Percentiles rank a stretch among this genome's conserved stretches.
phyloP scores from a whole-genome alignment of 1,140 invertebrate species.

The Mamestra configurata region DNA sequence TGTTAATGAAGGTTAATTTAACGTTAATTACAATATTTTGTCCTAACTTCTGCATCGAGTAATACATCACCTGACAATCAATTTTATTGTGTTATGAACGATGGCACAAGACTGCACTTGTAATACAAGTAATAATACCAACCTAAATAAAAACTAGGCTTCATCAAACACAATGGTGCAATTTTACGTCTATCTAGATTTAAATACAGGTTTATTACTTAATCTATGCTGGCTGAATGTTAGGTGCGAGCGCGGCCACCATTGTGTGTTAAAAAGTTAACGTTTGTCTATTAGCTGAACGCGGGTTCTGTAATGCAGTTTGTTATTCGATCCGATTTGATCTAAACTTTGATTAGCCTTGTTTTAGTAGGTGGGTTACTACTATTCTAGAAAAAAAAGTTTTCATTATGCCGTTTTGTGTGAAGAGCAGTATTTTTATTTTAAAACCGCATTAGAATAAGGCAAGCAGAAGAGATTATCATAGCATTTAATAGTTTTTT shows the following conservation, averaged over 20 bases:
- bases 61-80: slow-evolving; percentile 1
- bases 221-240: slow-evolving; percentile 44
- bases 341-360: neutral
- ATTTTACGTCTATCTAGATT: slow-evolving; percentile 53
- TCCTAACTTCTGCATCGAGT: neutral
- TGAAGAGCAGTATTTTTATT: too few species aligned
- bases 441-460: too few species aligned
- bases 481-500: too few species aligned
- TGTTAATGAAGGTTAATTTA: neutral
- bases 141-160: slow-evolving; percentile 55
- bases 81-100: neutral
- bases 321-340: neutral
- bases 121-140: slow-evolving; percentile 28
- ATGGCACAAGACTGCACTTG: slow-evolving; percentile 41
- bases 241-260: slow-evolving; percentile 24
- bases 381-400: neutral
- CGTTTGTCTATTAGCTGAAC: slow-evolving; percentile 1
- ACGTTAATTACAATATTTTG: slow-evolving; percentile 1
- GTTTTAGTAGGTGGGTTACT: neutral
- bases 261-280: slow-evolving; percentile 40
- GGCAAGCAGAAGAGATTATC: too few species aligned
- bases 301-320: slow-evolving; percentile 8
- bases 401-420: too few species aligned
- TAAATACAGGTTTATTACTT: slow-evolving; percentile 51
- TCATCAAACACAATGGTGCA: slow-evolving; percentile 56